phyloP scores from a whole-genome alignment of 2,797 vertebrate genomes.

The Helarctos malayanus region DNA sequence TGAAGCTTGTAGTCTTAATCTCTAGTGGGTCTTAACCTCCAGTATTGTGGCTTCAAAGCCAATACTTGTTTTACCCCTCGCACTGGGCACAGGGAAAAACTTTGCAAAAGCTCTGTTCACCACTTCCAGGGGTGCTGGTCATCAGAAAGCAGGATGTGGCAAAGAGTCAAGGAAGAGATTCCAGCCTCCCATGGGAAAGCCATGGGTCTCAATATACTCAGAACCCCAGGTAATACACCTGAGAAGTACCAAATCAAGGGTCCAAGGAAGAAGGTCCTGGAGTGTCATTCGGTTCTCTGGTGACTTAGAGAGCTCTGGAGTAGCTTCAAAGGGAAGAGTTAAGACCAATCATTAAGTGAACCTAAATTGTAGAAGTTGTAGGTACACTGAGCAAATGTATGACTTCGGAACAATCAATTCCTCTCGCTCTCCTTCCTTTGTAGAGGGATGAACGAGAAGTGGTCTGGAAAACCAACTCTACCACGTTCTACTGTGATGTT shows the following conservation, averaged over 20 bases:
- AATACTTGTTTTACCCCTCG: not conserved
- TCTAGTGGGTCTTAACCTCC: not conserved
- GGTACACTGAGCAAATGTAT: not conserved
- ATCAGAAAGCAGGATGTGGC: not conserved
- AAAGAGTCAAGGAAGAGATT: not conserved
- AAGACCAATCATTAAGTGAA: constrained; percentile 20
- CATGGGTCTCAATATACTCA: not conserved
- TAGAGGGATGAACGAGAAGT: not conserved
- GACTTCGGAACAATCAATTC: not conserved
- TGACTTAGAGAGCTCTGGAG: not conserved
- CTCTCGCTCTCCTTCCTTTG: not conserved
- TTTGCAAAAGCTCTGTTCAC: not conserved
- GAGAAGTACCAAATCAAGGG: not conserved
- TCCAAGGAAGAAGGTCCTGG: not conserved
- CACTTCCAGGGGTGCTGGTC: not conserved
- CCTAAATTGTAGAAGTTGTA: constrained; percentile 2
- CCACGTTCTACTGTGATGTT: not conserved
- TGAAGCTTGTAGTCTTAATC: not conserved
- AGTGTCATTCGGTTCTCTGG: not conserved
- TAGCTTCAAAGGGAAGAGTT: not conserved
- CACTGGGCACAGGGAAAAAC: not conserved
- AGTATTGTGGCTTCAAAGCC: not conserved
- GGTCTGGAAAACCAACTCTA: not conserved
- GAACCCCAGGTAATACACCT: not conserved
- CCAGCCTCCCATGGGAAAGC: not conserved